Evolutionary conservation across 2,888 invertebrate genomes (phyloP), one percentile per base, ranked within the genome.

Genomic region (Dryomyza anilis): DNA sequence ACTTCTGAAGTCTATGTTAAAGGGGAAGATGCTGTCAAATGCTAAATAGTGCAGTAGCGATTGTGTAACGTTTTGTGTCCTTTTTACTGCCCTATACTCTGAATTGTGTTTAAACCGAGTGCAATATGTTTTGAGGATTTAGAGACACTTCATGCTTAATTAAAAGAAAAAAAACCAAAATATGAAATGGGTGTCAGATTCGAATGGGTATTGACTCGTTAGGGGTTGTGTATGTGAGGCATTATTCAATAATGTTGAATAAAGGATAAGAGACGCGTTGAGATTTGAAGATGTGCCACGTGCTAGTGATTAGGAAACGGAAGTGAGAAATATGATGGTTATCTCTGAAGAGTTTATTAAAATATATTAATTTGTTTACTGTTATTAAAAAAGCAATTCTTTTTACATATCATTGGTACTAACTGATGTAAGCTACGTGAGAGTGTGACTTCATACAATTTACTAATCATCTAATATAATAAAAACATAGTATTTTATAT

Each of bases 141-240:
- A 71, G 78, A 73, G 76, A 81, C 80, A 81, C 80, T 79, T 79
- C 77, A 79, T 73, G 80, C 75, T 67, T 72, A 62, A 76, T 80
- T 76, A 76, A 52, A 43, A 29, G 16, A 52, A 14, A 23, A 39
- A 43, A 27, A 48, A 39, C n/a, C 10, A 27, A 29, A 25, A 29
- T 14, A 61, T 8, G 6, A 16, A 43, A 45, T 16, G 52, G 61
- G 36, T 53, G 61, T 14, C 53, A 25, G 43, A 52, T 27, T 53
- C 52, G 30, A 53, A 33, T 27, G 25, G 53, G 21, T 46, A 21
- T 25, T 19, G 33, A 8, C 33, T 36, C 25, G 43, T 48, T 59
- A 45, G 1, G n/a, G 43, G 53, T 53, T 27, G 39, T 12, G 52
- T n/a, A n/a, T n/a, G n/a, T 60, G 52, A n/a, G 36, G 60, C 25